Percentiles rank a stretch among this genome's conserved stretches.
phyloP scores from a whole-genome alignment of 1,140 invertebrate genomes.

The Drosophila tsacasi region DNA sequence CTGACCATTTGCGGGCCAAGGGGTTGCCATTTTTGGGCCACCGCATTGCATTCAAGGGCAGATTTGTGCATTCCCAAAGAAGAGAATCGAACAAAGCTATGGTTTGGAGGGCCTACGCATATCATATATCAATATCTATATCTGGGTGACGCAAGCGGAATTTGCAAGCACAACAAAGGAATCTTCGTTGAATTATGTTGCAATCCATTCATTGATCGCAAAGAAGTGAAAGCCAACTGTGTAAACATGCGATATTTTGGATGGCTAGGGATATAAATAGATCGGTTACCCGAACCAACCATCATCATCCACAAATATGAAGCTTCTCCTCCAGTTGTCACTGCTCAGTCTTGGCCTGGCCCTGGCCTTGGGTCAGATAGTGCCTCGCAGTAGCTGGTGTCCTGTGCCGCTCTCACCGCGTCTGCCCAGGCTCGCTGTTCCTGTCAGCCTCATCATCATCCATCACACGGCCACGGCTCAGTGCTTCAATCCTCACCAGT shows the following conservation, averaged over 20 bases:
- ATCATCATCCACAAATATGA: conserved; percentile 26
- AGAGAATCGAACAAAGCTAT: conserved; percentile 10
- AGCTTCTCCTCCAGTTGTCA: conserved; percentile 15
- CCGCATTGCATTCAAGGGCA: conserved; percentile 54
- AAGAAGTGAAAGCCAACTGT: conserved; percentile 22
- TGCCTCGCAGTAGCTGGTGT: conserved; percentile 32
- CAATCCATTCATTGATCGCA: conserved; percentile 30
- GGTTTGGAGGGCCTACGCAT: not conserved
- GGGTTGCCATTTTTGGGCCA: conserved; percentile 47
- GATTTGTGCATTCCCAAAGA: conserved; percentile 58
- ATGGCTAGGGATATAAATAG: conserved; percentile 19
- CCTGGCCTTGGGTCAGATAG: conserved; percentile 30
- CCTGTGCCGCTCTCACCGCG: conserved; percentile 31
- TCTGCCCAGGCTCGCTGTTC: conserved; percentile 20
- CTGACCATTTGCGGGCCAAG: conserved; percentile 23
- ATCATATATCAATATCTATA: conserved; percentile 8
- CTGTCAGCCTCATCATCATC: conserved; percentile 31
- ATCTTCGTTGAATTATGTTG: conserved; percentile 30
- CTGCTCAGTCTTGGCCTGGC: conserved; percentile 2
- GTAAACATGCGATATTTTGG: conserved; percentile 27
- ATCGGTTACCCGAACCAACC: not conserved
- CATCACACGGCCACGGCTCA: conserved; percentile 43
- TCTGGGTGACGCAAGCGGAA: conserved; percentile 56
- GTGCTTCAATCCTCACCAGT: conserved; percentile 65
- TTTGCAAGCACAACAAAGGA: conserved; percentile 33